Base-by-base conservation (phyloP, 1,140 invertebrate species). In the Gonatopus flavifemur region DNA sequence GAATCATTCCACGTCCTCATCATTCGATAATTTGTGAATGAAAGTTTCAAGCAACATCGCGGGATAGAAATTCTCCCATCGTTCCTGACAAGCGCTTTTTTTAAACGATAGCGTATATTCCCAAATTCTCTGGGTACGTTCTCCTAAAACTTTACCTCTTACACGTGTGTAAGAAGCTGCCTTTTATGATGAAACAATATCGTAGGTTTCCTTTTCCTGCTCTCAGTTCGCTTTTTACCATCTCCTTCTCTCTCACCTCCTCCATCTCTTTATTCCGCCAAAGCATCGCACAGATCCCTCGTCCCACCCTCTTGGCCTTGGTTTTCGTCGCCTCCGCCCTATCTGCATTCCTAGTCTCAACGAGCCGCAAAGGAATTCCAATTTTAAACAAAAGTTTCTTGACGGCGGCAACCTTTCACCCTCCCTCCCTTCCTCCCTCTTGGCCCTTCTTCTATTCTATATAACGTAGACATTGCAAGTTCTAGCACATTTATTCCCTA, bases 351-450 rank as follows among this genome's bases (percentile, higher is more conserved):
- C 68, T 62, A 64, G 63, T 62, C 57, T 48, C 65, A 69, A 69
- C 67, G 65, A 70, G 68, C 68, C 68, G 63, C 65, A 69, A 70
- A 70, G 68, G 68, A 70, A 70, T 70, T 70, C 65, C 68, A 70
- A 70, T 70, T 70, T 70, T 67, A 69, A 70, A 70, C 68, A 69
- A 70, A 69, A 70, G 68, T 70, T 70, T 69, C 67, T 62, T 67
- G 60, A 65, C 67, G 65, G 54, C 52, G 56, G 63, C 60, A 66
- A 67, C 61, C 58, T 67, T 55, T 48, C 32, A 22, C 50, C 52
- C 55, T 49, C 52, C 49, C 38, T 46, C 45, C 51, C 30, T 31
- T 8, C 15, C 28, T 30, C 46, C 7, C 28, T 13, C 15, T 21
- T 9, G 13, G 2, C 33, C 18, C 12, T 16, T 22, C 46, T 50